phyloP scores from a whole-genome alignment of 2,797 vertebrate genomes.

The Helostoma temminkii region DNA sequence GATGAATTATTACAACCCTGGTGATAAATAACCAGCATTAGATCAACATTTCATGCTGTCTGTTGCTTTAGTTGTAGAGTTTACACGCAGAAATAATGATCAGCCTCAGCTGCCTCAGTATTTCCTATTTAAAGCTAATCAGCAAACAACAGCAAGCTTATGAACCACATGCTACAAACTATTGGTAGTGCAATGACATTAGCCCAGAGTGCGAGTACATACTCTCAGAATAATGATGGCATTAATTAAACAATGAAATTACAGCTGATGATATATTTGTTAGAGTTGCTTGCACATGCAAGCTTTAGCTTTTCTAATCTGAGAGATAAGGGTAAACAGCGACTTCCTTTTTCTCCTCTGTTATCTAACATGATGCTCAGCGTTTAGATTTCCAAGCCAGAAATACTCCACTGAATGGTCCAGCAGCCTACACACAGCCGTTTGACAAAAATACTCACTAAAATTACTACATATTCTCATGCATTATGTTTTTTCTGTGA shows the following conservation, averaged over 20 bases:
- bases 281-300: not conserved
- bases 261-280: not conserved
- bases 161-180: no score
- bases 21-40: no score
- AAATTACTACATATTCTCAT: no score
- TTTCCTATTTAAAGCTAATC: no score
- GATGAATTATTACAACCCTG: no score
- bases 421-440: not conserved
- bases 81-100: no score
- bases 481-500: no score
- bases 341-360: not conserved
- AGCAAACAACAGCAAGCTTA: no score
- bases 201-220: no score
- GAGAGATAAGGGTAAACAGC: slow-evolving; percentile 9
- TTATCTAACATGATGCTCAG: not conserved
- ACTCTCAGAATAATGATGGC: not conserved
- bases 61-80: no score
- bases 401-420: not conserved
- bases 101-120: no score
- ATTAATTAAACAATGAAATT: not conserved
- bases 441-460: not conserved
- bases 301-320: not conserved
- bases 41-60: no score
- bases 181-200: not conserved
- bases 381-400: not conserved